Base-by-base conservation (phyloP, 2,113 vertebrate genomes). In the Cyanistes caeruleus region DNA sequence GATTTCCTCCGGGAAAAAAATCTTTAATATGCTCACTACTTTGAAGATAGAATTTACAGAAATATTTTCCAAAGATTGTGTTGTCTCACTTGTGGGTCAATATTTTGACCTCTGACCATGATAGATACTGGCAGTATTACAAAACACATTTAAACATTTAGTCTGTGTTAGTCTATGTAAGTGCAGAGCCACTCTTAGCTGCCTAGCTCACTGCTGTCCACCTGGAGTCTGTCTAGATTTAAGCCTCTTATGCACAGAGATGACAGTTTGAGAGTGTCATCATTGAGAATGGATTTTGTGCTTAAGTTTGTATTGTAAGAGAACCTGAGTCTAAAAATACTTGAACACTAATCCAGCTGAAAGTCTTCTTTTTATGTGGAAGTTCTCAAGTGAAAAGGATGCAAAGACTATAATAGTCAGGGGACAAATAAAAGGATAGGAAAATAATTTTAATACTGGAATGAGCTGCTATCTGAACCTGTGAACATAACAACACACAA, bases 161-260 rank as follows among this genome's bases (percentile, higher is more conserved):
- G 19, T 83, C 23, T 56, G 2, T 31, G 8, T 28, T 64, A 68
- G 12, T 64, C n/a, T 48, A 1, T 25, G 14, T 18, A 56, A 0
- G 0, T 69, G 25, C 27, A 69, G 19, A 93, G 15, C 2, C 25
- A 51, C 14, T 39, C 25, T 75, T 55, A 28, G 9, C 24, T 73
- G 22, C 37, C 37, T 67, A 59, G 25, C 21, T 88, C 13, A 55
- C 10, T 85, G 20, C 33, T 90, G 37, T 63, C 13, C 15, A 37
- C 15, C 7, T 68, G 35, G 21, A 58, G 27, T 25, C 17, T 30
- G 27, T 25, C 17, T 30, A 76, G n/a, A 44, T 68, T 76, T 76
- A 82, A 10, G 11, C 5, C 82, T 59, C 16, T 56, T 64, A 28
- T 62, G 58, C 11, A 52, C 7, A 23, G 31, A 49, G 22, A 53